phyloP scores from a whole-genome alignment of 2,888 invertebrate species.

The Macroteleia sp. region DNA sequence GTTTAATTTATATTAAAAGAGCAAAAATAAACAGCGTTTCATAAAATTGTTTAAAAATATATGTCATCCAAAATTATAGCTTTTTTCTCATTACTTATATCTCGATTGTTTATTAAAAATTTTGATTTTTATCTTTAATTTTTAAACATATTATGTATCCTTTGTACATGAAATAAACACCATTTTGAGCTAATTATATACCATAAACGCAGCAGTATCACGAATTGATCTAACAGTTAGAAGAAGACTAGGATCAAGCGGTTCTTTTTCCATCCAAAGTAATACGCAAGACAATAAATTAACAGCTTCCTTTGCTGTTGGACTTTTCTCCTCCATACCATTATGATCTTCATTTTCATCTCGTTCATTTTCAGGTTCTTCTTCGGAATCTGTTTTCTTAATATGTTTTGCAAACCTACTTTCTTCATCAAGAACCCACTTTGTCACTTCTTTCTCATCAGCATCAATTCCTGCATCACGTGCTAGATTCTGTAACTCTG shows the following conservation, averaged over 20 bases:
- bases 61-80: too few relatives aligned
- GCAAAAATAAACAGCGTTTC: too few relatives aligned
- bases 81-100: too few relatives aligned
- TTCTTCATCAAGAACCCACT: constrained; percentile 77
- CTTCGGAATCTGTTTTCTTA: constrained; percentile 70
- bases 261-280: constrained; percentile 85
- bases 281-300: constrained; percentile 82
- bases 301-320: constrained; percentile 82
- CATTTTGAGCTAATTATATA: too few relatives aligned
- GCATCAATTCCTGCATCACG: constrained; percentile 74
- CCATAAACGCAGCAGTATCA: constrained; percentile 80
- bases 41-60: too few relatives aligned
- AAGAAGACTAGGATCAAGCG: constrained; percentile 83
- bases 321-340: constrained; percentile 71
- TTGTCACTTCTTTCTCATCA: constrained; percentile 70
- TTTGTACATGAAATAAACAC: too few relatives aligned
- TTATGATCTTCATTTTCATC: constrained; percentile 51
- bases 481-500: constrained; percentile 70
- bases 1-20: too few relatives aligned
- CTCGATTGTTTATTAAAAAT: too few relatives aligned
- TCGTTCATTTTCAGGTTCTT: constrained; percentile 40
- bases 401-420: constrained; percentile 70
- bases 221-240: constrained; percentile 81
- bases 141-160: too few relatives aligned
- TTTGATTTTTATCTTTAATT: too few relatives aligned